Evolutionary conservation across 2,888 invertebrate species (phyloP), one percentile per base, ranked within the genome.

Genomic region (Hydriomena furcata): DNA sequence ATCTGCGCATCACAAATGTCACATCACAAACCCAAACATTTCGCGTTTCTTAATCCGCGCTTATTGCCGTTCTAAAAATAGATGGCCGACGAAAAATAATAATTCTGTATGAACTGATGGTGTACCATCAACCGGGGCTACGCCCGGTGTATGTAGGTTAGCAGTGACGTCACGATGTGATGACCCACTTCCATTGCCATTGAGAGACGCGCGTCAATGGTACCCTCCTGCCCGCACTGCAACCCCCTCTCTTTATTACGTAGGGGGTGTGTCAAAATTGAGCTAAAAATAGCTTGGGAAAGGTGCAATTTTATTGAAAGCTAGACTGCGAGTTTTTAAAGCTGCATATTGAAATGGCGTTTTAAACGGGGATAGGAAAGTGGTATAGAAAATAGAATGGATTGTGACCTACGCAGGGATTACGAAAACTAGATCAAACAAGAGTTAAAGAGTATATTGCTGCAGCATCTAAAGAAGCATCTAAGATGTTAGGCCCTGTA

Each of bases 161-260:
- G 36, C 65, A 30, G 74, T 89, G 89, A 89, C 89, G 89, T 89
- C 89, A 88, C 74, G 54, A 59, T 63, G 69, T 75, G 81, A 68
- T 84, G 89, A 88, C 89, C 89, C 72, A 89, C 67, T 79, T 87
- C 73, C 65, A 65, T 55, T 76, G 88, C 88, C 89, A 90, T 90
- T 89, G 88, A 90, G 84, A 80, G 82, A 73, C 75, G 81, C 84
- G 80, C 89, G 89, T 90, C 89, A 90, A 90, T 89, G 89, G 88
- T 86, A 73, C 70, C 73, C 79, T 75, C 63, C 65, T 28, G 7
- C 56, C 58, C 46, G 60, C 58, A 63, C 55, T 70, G 66, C 70
- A 73, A 63, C 73, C 69, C 68, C 68, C 68, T 60, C 63, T 42
- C 48, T 44, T 51, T 53, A 54, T 60, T 53, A 52, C 53, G 27